A percentile compares a stretch with the other conserved stretches of the same genome.
Evolutionary conservation across 2,888 invertebrate species (phyloP).

Genomic region (Amitus sp.): DNA sequence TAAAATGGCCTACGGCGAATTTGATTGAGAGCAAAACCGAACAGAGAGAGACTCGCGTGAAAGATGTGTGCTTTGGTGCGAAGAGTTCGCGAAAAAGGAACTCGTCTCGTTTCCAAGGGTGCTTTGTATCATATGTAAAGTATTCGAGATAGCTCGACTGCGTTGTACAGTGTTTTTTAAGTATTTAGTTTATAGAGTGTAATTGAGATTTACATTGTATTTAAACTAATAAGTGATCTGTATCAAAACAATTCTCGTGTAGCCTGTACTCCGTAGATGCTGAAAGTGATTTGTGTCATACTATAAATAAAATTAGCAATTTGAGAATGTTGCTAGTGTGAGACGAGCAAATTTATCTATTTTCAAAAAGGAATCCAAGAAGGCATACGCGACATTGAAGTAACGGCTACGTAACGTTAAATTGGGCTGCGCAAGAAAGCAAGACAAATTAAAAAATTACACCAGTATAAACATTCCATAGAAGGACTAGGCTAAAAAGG

Average conservation of each 20-base stretch:
- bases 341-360: not conserved
- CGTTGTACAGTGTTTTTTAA: slow-evolving; percentile 66
- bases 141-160: slow-evolving; percentile 64
- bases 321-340: slow-evolving; percentile 3
- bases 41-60: slow-evolving; percentile 33
- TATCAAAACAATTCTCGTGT: slow-evolving; percentile 66
- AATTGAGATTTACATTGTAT: slow-evolving; percentile 64
- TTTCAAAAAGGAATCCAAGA: too few relatives aligned
- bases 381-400: too few relatives aligned
- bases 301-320: slow-evolving; percentile 8
- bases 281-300: slow-evolving; percentile 66
- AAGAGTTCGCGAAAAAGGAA: slow-evolving; percentile 11
- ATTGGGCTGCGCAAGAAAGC: too few relatives aligned
- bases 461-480: too few relatives aligned
- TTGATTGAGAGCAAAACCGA: slow-evolving; percentile 17
- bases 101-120: slow-evolving; percentile 44
- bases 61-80: slow-evolving; percentile 31
- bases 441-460: too few relatives aligned
- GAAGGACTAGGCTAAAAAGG: too few relatives aligned
- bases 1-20: slow-evolving; percentile 34
- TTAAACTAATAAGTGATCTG: slow-evolving; percentile 66
- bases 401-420: too few relatives aligned
- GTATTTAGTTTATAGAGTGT: slow-evolving; percentile 66
- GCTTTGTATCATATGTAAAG: slow-evolving; percentile 66
- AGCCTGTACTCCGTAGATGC: slow-evolving; percentile 65